Base-by-base conservation (phyloP, 2,888 invertebrate genomes). In the Caenorhabditis becei region DNA sequence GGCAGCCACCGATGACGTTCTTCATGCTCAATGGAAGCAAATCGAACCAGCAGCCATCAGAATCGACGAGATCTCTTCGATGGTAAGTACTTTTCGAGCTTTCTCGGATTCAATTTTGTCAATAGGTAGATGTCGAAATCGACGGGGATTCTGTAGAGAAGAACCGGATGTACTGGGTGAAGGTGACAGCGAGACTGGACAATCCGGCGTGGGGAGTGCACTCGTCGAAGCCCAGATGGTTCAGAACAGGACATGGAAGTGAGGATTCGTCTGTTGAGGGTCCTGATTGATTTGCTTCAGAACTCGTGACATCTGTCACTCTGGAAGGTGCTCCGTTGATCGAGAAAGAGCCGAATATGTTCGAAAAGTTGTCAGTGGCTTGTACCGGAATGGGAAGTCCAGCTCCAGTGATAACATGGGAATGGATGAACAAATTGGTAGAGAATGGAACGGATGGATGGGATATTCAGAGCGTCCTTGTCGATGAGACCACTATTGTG, bases 241-340 rank as follows among this genome's bases (percentile, higher is more conserved):
- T 86, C 56, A 53, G 77, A 32, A 86, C 86, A n/a, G 83, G 83
- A 47, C 67, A 74, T 66, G 86, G 86, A 75, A 85, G 85, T 85
- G n/a, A 37, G 83, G 61, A 24, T 10, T 26, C 24, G 26, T 58
- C 59, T 14, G 20, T 8, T 58, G 51, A 26, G 24, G 4, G 11
- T 61, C 8, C 1, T 16, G 26, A 56, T 23, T n/a, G 20, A 54
- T 32, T 18, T 53, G 24, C 14, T 84, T 37, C 67, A 83, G 83
- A 84, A 53, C 65, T 83, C 16, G 54, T 71, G 37, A 83, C 86
- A 2, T 63, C 70, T 1, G 84, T 80, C 1, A 65, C 53, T 0
- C 66, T 86, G 10, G 77, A 77, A 18, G 83, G 78, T 24, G 72
- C 78, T 24, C 62, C 77, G 11, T 37, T 72, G 7, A 77, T 84